Evolutionary conservation across 2,797 vertebrate species (phyloP).

Genomic region (Gymnopithys bicolor): DNA sequence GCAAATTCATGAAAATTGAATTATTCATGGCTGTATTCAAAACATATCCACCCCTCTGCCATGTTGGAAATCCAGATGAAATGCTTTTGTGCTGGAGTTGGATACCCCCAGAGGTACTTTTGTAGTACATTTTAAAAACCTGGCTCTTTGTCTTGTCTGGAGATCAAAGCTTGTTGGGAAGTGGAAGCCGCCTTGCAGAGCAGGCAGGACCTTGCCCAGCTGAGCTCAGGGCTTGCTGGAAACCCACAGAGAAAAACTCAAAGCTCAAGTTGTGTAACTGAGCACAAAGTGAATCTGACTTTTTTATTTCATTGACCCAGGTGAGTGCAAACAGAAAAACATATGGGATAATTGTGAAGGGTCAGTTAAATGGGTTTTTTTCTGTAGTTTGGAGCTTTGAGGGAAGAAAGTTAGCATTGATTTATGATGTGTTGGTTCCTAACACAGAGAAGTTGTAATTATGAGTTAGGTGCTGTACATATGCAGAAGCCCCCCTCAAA

Average conservation of each 20-base stretch:
- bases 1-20: background rate
- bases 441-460: background rate
- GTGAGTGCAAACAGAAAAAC: background rate
- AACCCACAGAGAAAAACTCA: background rate
- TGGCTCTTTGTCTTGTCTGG: background rate
- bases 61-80: constrained; percentile 3
- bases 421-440: background rate
- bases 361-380: background rate
- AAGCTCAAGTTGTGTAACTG: background rate
- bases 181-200: fast-evolving
- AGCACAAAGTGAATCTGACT: background rate
- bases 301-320: background rate
- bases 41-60: background rate
- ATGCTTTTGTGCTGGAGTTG: background rate
- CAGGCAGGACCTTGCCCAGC: background rate
- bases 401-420: background rate
- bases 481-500: background rate
- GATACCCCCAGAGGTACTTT: background rate
- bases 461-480: background rate
- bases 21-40: background rate
- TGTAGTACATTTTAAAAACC: background rate
- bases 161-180: constrained; percentile 19
- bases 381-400: background rate
- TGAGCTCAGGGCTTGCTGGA: background rate
- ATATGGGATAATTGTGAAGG: background rate